Conservation (phyloP, 2,113 vertebrate species). For the Serranochromis macrocephalus region DNA sequence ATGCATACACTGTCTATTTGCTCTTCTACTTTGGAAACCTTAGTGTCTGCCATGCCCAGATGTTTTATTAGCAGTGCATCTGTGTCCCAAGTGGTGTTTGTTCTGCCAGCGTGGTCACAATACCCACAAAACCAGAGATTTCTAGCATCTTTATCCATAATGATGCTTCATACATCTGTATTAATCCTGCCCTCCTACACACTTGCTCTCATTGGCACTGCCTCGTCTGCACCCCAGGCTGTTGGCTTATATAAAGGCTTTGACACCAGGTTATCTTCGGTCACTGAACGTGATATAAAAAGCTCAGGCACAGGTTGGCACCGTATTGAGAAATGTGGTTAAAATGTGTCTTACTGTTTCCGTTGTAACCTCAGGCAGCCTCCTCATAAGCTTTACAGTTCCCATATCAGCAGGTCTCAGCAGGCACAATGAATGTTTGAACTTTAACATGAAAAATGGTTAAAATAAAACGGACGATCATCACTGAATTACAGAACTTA, state of each 20-base stretch:
- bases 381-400: neutral
- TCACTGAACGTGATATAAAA: neutral
- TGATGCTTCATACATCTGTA: neutral
- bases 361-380: neutral
- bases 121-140: neutral
- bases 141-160: neutral
- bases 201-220: neutral
- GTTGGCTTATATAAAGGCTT: neutral
- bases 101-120: neutral
- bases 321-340: neutral
- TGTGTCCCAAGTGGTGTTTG: neutral
- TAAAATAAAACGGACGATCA: rapidly evolving
- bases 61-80: neutral
- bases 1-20: neutral
- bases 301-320: neutral
- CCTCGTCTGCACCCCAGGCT: neutral
- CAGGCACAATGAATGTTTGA: neutral
- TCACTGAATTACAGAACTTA: neutral
- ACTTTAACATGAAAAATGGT: neutral
- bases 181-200: neutral
- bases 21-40: neutral
- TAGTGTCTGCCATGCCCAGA: neutral
- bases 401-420: neutral
- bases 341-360: neutral
- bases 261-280: neutral